Conservation (phyloP, 2,888 invertebrate genomes). For the Platycnemis pennipes region DNA sequence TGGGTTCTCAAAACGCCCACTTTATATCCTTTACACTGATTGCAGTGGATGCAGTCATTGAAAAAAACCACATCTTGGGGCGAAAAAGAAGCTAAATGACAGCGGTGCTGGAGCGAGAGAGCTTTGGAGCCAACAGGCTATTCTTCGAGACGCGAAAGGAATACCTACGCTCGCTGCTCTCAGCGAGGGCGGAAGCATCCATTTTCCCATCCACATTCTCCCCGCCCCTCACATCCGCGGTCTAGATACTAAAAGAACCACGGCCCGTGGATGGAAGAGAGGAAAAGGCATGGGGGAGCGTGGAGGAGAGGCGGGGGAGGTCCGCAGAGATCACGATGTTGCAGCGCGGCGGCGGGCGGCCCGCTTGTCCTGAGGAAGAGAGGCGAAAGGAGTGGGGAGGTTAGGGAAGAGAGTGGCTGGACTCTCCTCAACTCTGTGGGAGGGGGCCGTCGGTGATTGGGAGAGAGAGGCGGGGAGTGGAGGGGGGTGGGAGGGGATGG, state of each 20-base stretch:
- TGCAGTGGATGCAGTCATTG: too few relatives aligned
- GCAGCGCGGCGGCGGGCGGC: background rate
- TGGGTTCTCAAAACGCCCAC: too few relatives aligned
- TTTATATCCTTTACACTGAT: too few relatives aligned
- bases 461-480: background rate
- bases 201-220: background rate
- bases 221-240: background rate
- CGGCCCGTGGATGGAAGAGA: background rate
- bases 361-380: too few relatives aligned
- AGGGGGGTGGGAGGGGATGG: background rate
- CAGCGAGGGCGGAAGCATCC: background rate
- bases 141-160: too few relatives aligned
- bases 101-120: too few relatives aligned
- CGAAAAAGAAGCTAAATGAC: too few relatives aligned
- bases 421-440: background rate
- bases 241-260: background rate
- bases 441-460: background rate
- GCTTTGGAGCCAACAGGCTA: too few relatives aligned
- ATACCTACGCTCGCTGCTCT: background rate
- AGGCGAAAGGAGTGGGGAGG: background rate
- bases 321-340: slow-evolving; percentile 4
- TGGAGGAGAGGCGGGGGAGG: background rate
- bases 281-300: background rate
- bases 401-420: background rate
- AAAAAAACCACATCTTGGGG: too few relatives aligned